Percentiles rank a stretch among this genome's conserved stretches.
Conservation (phyloP, 2,113 vertebrate genomes). For the Hyla sarda region DNA sequence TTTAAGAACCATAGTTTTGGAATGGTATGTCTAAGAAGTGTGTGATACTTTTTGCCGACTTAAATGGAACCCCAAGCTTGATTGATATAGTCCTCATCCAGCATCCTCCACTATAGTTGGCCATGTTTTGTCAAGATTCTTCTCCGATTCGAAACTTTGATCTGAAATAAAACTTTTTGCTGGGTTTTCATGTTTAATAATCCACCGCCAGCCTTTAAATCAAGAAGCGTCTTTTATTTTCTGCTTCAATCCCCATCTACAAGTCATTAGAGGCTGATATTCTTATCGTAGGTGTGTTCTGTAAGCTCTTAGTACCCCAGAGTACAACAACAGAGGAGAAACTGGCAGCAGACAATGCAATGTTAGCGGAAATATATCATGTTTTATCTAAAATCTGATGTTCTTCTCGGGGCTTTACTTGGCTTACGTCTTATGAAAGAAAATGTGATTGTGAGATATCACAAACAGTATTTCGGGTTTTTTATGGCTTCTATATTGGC, state of each 20-base stretch:
- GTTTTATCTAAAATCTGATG: conserved; percentile 48
- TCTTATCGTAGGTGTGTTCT: conserved; percentile 8
- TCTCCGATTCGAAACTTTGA: not conserved
- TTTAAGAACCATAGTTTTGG: no score
- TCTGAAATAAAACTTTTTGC: not conserved
- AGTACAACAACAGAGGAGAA: not conserved
- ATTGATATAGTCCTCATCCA: not conserved
- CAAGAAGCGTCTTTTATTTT: conserved; percentile 8
- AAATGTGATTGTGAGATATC: conserved; percentile 44
- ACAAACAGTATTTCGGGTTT: conserved; percentile 39
- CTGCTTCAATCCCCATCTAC: not conserved
- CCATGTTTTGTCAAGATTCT: not conserved
- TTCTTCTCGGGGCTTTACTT: conserved; percentile 25
- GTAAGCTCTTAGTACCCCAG: conserved; percentile 35
- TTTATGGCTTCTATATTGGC: conserved; percentile 25
- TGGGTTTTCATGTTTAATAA: not conserved
- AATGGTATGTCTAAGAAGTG: no score
- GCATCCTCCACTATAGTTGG: not conserved
- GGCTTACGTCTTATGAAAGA: conserved; percentile 46
- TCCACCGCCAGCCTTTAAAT: not conserved
- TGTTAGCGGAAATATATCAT: conserved; percentile 23
- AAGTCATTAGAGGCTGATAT: conserved; percentile 22
- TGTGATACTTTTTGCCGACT: no score
- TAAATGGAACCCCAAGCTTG: no score
- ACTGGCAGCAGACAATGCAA: conserved; percentile 30